phyloP scores from a whole-genome alignment of 1,140 invertebrate species.

The Achroia grisella region DNA sequence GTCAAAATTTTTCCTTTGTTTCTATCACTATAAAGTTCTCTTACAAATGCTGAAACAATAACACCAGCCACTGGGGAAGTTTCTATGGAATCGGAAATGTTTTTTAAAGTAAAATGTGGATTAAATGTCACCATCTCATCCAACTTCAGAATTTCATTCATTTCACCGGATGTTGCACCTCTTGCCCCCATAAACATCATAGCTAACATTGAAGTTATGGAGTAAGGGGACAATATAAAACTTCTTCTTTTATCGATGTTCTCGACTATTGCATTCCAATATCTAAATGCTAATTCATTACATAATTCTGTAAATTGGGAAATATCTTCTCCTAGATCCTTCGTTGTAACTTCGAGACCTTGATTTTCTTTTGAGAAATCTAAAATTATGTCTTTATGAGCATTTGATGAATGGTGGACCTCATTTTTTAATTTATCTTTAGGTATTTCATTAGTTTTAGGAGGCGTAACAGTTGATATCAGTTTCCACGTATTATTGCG shows the following conservation, averaged over 20 bases:
- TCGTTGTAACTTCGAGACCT: constrained; percentile 83
- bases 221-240: constrained; percentile 89
- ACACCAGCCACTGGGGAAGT: constrained; percentile 79
- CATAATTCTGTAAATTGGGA: constrained; percentile 82
- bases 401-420: constrained; percentile 20
- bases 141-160: constrained; percentile 88
- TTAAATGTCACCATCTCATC: constrained; percentile 92
- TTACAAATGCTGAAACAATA: constrained; percentile 82
- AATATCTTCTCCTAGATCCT: constrained; percentile 80
- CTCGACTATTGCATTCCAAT: constrained; percentile 82
- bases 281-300: constrained; percentile 88
- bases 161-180: constrained; percentile 90
- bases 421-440: constrained; percentile 54
- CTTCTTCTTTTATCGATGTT: constrained; percentile 83
- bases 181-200: constrained; percentile 92
- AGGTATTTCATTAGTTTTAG: constrained; percentile 39
- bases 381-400: constrained; percentile 54
- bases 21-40: constrained; percentile 85
- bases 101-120: constrained; percentile 88
- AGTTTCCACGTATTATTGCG: constrained; percentile 67
- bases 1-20: constrained; percentile 84
- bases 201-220: constrained; percentile 86
- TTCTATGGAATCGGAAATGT: constrained; percentile 85
- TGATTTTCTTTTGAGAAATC: constrained; percentile 77
- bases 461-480: constrained; percentile 54